These are phyloP conservation scores for Pocota personata DNA, from an alignment of 2,888 invertebrate genomes.

Conservation along the genomic window DNA sequence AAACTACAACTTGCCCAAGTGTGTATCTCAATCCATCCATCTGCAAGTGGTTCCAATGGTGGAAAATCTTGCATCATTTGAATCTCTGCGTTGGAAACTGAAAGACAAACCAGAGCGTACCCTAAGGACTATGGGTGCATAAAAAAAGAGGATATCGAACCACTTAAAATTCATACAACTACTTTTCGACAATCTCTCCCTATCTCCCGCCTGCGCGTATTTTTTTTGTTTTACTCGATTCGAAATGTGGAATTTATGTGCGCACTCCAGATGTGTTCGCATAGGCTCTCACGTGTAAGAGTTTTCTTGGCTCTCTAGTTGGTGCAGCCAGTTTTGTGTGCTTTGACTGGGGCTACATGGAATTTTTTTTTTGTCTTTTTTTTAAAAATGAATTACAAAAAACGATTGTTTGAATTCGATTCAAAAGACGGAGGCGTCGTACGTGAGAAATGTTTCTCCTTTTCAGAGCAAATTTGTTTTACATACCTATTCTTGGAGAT, in stretches of 20 bases:
- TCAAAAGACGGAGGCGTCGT: constrained; percentile 26
- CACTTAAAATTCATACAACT: constrained; percentile 61
- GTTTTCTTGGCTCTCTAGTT: not conserved
- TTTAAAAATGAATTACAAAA: constrained; percentile 41
- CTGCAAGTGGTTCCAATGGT: too few relatives aligned
- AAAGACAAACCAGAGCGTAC: constrained; percentile 13
- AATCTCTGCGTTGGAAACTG: too few relatives aligned
- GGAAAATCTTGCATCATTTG: too few relatives aligned
- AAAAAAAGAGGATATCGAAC: not conserved
- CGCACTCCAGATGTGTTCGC: constrained; percentile 58
- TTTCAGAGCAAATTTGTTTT: constrained; percentile 15
- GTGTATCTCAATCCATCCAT: too few relatives aligned
- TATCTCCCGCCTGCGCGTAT: constrained; percentile 11
- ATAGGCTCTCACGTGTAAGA: constrained; percentile 54
- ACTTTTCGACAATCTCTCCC: constrained; percentile 38
- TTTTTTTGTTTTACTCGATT: constrained; percentile 46
- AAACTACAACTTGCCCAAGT: too few relatives aligned
- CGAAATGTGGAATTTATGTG: constrained; percentile 59
- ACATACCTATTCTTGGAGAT: constrained; percentile 16
- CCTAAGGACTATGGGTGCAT: not conserved
- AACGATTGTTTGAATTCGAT: constrained; percentile 57
- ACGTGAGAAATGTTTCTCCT: constrained; percentile 52
- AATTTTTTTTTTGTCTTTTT: constrained; percentile 7
- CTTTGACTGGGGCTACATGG: constrained; percentile 7
- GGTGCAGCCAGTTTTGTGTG: not conserved